Evolutionary conservation across 2,888 invertebrate genomes (phyloP).

Genomic region (Loripinus fragilis): DNA sequence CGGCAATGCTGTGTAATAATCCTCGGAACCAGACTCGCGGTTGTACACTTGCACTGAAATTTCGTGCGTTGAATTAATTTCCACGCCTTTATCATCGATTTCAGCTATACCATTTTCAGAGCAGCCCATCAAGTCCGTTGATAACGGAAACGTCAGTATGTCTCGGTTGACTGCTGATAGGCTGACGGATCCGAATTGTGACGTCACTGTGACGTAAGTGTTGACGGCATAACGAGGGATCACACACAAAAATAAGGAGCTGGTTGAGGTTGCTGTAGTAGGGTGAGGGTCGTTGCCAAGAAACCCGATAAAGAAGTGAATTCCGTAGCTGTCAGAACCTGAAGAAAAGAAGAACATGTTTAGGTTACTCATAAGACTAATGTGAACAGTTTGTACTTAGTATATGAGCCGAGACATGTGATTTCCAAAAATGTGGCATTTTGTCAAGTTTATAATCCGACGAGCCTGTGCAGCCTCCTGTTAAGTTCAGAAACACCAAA

Average conservation of each 20-base stretch:
- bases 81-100: constrained; percentile 36
- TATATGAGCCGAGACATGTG: no score
- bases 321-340: constrained; percentile 53
- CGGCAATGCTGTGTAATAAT: constrained; percentile 45
- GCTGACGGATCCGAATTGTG: constrained; percentile 6
- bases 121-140: constrained; percentile 41
- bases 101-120: constrained; percentile 35
- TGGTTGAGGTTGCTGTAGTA: constrained; percentile 6
- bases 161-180: constrained; percentile 13
- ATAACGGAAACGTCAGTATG: constrained; percentile 7
- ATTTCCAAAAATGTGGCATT: no score
- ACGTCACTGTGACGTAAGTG: constrained; percentile 41
- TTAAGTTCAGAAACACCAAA: no score
- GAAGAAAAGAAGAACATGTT: no score
- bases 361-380: no score
- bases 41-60: constrained; percentile 43
- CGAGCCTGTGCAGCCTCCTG: no score
- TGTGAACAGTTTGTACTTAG: no score
- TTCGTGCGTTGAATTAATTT: constrained; percentile 38
- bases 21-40: constrained; percentile 31
- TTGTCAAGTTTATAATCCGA: no score
- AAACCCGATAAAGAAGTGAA: constrained; percentile 41
- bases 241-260: constrained; percentile 24
- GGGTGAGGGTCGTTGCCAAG: constrained; percentile 42
- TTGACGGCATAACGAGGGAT: constrained; percentile 31